These are phyloP conservation scores for Spheniscus humboldti DNA, from an alignment of 2,797 vertebrate genomes.

Conservation along the genomic window DNA sequence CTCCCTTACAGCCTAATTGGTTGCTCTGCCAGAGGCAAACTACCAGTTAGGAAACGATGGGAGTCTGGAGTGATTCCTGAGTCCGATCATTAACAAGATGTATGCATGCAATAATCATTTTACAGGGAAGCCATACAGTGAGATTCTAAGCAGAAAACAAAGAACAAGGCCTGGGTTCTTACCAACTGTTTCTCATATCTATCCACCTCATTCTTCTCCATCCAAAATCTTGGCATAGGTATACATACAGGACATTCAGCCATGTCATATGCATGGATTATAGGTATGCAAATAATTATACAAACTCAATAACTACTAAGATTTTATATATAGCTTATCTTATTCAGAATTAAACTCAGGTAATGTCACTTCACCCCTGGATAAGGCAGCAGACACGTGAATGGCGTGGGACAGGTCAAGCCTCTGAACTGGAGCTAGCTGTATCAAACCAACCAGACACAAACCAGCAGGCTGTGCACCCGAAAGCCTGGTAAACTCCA, in stretches of 20 bases:
- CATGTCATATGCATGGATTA: neutral
- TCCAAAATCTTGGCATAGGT: neutral
- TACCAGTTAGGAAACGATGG: neutral
- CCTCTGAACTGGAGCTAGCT: neutral
- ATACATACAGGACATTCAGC: neutral
- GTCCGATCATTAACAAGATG: neutral
- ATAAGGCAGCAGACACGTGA: neutral
- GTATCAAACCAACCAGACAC: neutral
- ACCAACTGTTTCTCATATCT: neutral
- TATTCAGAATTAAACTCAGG: neutral
- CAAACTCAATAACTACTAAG: neutral
- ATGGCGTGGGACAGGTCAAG: neutral
- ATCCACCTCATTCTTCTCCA: neutral
- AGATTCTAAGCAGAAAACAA: neutral
- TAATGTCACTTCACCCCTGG: neutral
- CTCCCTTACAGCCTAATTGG: neutral
- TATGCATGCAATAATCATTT: neutral
- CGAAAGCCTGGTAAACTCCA: rapidly evolving
- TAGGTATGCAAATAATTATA: neutral
- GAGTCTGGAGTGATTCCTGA: neutral
- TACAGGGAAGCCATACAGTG: neutral
- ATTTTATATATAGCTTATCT: neutral
- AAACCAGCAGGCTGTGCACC: neutral
- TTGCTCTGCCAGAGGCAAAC: neutral
- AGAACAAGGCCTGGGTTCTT: neutral